Evolutionary conservation across 1,140 invertebrate genomes (phyloP).

Genomic region (Polypedilum vanderplanki): DNA sequence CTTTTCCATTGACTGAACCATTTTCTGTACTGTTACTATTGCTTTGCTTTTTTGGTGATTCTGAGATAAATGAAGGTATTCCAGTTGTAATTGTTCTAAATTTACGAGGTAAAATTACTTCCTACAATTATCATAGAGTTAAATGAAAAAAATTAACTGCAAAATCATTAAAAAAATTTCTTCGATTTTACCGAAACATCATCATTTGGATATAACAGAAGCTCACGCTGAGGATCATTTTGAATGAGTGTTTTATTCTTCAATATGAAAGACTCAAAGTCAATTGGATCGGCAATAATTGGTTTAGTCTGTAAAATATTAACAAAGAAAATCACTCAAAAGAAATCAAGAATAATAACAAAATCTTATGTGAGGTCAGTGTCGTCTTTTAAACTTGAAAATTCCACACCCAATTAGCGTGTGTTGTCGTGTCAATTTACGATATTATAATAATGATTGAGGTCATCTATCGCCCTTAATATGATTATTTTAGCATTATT

Average conservation of each 20-base stretch:
- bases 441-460: no score
- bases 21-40: neutral
- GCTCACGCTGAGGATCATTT: conserved; percentile 86
- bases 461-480: no score
- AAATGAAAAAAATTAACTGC: neutral
- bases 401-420: no score
- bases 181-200: conserved; percentile 72
- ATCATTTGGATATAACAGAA: conserved; percentile 82
- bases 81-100: neutral
- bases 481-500: no score
- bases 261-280: conserved; percentile 81
- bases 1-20: conserved; percentile 34
- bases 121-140: neutral
- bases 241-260: conserved; percentile 86
- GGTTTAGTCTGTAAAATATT: conserved; percentile 62
- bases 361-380: no score
- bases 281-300: conserved; percentile 71
- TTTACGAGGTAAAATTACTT: conserved; percentile 22
- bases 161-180: conserved; percentile 16
- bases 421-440: no score
- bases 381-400: no score
- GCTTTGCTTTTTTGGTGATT: neutral
- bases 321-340: conserved; percentile 6
- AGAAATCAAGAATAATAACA: no score
- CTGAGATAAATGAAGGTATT: neutral